These are phyloP conservation scores for Crotophaga sulcirostris DNA, from an alignment of 2,113 vertebrate genomes.

Conservation along the genomic window DNA sequence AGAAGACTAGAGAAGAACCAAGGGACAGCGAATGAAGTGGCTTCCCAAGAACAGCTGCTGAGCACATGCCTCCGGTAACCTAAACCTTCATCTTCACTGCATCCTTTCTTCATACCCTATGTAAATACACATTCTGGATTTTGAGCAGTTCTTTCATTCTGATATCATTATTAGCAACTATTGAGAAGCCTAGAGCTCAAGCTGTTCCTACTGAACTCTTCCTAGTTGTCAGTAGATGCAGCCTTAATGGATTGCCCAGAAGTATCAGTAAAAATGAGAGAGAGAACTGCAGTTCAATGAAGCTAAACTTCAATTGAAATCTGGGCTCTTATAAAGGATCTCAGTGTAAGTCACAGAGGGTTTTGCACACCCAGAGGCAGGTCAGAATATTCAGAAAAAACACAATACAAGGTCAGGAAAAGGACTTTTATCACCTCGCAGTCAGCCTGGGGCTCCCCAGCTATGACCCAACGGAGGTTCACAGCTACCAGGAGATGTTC, in stretches of 20 bases:
- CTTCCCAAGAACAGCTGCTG: background rate
- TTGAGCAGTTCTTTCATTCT: background rate
- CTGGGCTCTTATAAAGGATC: background rate
- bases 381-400: too few relatives aligned
- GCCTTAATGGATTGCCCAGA: background rate
- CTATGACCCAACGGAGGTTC: too few relatives aligned
- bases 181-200: background rate
- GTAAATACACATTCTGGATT: background rate
- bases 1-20: background rate
- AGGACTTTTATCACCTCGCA: too few relatives aligned
- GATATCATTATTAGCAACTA: background rate
- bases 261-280: conserved; percentile 5
- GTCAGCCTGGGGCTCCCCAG: too few relatives aligned
- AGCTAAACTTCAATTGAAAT: conserved; percentile 16
- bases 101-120: background rate
- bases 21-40: background rate
- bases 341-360: background rate
- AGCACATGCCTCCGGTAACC: background rate
- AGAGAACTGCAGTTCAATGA: background rate
- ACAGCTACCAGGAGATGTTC: too few relatives aligned
- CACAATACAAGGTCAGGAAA: too few relatives aligned
- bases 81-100: background rate
- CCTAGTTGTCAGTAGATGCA: conserved; percentile 10
- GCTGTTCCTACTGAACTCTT: background rate
- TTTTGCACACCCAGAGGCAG: too few relatives aligned